Conservation (phyloP, 2,113 vertebrate species). For the Malurus elegans region DNA sequence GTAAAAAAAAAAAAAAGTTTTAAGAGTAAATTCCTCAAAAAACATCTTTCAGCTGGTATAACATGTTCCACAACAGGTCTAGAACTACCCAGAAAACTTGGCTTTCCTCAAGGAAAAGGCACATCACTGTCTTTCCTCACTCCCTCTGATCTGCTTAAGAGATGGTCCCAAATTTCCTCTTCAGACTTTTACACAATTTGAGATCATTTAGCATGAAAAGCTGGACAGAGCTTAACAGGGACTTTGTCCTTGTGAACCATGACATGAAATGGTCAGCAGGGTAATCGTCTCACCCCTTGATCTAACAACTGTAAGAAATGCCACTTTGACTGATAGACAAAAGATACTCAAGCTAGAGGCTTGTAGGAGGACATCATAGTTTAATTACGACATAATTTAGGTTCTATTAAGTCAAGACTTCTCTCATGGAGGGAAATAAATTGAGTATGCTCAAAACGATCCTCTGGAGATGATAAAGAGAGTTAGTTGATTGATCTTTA, state of each 20-base stretch:
- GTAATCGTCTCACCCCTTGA: neutral
- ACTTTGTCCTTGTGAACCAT: neutral
- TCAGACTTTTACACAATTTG: neutral
- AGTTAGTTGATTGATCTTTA: neutral
- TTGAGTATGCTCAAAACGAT: neutral
- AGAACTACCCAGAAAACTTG: neutral
- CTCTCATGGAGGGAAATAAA: neutral
- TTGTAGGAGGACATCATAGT: neutral
- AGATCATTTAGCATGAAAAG: neutral
- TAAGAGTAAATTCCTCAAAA: neutral
- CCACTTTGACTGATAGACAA: neutral
- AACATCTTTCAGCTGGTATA: neutral
- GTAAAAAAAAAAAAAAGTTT: neutral
- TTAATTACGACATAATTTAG: neutral
- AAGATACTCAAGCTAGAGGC: neutral
- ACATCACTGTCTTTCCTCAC: neutral
- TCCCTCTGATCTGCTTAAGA: neutral
- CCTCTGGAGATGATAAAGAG: neutral
- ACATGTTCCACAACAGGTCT: neutral
- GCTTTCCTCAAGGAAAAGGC: neutral
- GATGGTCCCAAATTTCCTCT: neutral
- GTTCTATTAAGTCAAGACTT: neutral
- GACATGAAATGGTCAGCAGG: neutral
- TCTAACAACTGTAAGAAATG: neutral
- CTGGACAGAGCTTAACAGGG: neutral